Conservation (phyloP, 2,888 invertebrate species). For the Syrphus vitripennis region DNA sequence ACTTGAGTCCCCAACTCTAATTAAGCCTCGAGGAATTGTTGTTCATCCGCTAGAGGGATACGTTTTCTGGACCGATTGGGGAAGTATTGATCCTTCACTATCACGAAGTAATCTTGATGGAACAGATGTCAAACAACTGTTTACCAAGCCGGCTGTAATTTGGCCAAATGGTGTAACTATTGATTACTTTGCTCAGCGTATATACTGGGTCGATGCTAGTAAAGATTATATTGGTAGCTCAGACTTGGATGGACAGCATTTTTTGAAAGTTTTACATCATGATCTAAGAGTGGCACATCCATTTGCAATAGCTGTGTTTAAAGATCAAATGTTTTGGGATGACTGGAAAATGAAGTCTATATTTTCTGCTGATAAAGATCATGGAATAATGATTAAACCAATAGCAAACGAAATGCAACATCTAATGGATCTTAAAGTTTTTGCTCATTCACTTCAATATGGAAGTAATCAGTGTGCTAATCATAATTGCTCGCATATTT, state of each 20-base stretch:
- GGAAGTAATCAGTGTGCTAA: conserved; percentile 88
- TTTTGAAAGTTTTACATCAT: conserved; percentile 86
- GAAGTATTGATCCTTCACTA: conserved; percentile 88
- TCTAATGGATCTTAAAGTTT: conserved; percentile 92
- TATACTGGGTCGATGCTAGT: conserved; percentile 94
- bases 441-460: conserved; percentile 88
- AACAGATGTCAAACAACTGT: conserved; percentile 84
- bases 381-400: conserved; percentile 84
- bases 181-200: conserved; percentile 89
- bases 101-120: conserved; percentile 92
- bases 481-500: conserved; percentile 87
- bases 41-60: conserved; percentile 91
- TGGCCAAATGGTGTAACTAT: conserved; percentile 95
- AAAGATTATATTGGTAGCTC: conserved; percentile 91
- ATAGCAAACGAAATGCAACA: conserved; percentile 86
- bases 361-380: conserved; percentile 90
- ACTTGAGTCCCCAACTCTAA: conserved; percentile 85
- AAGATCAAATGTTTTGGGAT: conserved; percentile 94
- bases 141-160: conserved; percentile 86
- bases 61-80: conserved; percentile 95
- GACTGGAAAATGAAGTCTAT: conserved; percentile 92
- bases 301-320: conserved; percentile 92
- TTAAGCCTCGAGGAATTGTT: conserved; percentile 90
- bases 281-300: conserved; percentile 89
- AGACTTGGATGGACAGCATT: conserved; percentile 86